These are phyloP conservation scores for Tragelaphus buxtoni DNA, from an alignment of 2,113 vertebrate genomes.

Conservation along the genomic window DNA sequence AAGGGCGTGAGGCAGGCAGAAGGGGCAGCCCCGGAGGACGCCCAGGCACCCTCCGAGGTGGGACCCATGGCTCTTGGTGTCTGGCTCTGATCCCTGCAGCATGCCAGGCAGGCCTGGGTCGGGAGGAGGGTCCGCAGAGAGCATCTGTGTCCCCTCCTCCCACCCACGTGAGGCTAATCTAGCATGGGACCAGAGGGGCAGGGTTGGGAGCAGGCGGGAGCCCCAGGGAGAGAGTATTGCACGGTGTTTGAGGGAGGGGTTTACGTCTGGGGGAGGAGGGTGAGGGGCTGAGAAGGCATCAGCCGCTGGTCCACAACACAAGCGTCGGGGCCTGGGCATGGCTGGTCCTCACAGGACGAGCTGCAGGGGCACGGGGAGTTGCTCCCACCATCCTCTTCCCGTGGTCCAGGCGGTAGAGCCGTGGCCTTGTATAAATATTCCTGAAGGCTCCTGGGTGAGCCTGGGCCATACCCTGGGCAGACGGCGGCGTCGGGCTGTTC, in stretches of 20 bases:
- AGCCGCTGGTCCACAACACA: neutral
- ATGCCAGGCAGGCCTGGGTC: neutral
- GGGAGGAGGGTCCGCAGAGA: neutral
- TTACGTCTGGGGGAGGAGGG: fast-evolving
- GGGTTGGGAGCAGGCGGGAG: neutral
- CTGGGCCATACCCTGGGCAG: neutral
- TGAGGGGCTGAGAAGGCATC: neutral
- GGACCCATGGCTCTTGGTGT: neutral
- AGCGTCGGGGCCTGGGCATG: neutral
- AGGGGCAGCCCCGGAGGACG: neutral
- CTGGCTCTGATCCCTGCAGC: constrained; percentile 43
- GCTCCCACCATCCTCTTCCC: neutral
- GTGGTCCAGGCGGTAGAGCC: neutral
- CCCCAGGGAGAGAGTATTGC: constrained; percentile 6
- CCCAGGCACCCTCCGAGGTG: neutral
- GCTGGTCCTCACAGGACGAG: neutral
- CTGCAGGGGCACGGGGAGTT: neutral
- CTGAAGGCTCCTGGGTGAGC: neutral
- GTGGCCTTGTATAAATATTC: neutral
- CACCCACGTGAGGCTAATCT: neutral
- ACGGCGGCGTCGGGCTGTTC: neutral
- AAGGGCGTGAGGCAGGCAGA: neutral
- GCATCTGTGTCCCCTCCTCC: neutral
- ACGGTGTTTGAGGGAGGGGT: neutral
- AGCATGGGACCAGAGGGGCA: neutral